Evolutionary conservation across 2,888 invertebrate genomes (phyloP).

Genomic region (Heliconius ethilla): DNA sequence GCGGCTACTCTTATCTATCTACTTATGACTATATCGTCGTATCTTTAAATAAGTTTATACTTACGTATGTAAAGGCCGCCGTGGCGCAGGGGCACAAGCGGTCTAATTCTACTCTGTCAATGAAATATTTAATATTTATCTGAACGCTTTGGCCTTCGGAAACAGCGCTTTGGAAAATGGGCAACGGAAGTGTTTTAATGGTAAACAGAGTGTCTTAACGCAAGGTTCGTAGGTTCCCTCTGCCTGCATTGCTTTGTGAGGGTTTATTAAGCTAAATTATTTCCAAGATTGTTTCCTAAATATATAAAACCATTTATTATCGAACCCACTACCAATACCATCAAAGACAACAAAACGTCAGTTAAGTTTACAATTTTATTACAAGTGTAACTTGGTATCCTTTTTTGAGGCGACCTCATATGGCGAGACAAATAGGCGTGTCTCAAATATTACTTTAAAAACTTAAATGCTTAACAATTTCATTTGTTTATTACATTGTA

Average conservation of each 20-base stretch:
- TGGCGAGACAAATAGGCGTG: conserved; percentile 18
- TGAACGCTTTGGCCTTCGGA: too few species aligned
- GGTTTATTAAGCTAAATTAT: too few species aligned
- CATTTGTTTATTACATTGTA: conserved; percentile 8
- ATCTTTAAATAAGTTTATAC: background rate
- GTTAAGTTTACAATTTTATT: conserved; percentile 22
- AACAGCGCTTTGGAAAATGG: too few species aligned
- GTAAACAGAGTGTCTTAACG: too few species aligned
- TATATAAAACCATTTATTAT: background rate
- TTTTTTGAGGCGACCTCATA: conserved; percentile 33
- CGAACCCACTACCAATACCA: background rate
- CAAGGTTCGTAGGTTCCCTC: background rate
- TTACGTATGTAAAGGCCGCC: background rate
- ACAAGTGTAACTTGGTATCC: conserved; percentile 25
- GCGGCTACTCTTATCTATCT: conserved; percentile 36
- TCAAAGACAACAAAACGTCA: conserved; percentile 9
- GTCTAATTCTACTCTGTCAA: background rate
- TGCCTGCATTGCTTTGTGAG: too few species aligned
- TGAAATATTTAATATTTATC: background rate
- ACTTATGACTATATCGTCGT: conserved; percentile 8
- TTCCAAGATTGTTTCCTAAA: background rate
- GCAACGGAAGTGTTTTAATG: background rate
- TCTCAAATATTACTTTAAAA: conserved; percentile 9
- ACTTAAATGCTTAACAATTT: background rate
- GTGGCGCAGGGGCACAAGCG: background rate